phyloP scores from a whole-genome alignment of 2,888 invertebrate species.

The Drosophila cognata region DNA sequence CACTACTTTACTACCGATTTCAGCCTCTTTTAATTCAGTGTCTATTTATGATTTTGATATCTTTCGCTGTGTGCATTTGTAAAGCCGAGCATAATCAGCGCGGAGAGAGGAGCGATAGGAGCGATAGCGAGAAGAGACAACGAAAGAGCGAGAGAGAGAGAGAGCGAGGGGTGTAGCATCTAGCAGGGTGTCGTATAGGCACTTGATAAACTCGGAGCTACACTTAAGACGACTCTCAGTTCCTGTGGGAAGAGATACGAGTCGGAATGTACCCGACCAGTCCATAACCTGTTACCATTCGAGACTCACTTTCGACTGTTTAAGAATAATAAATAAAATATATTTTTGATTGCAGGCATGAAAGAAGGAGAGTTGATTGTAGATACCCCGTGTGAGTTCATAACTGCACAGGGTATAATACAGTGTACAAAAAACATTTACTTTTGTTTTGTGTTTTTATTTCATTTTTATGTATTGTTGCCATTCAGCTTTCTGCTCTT shows the following conservation, averaged over 20 bases:
- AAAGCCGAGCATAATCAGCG: background rate
- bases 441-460: conserved; percentile 31
- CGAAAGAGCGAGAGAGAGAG: background rate
- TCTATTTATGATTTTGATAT: background rate
- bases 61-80: conserved; percentile 3
- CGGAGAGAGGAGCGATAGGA: no score
- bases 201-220: conserved; percentile 13
- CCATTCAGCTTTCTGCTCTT: conserved; percentile 21
- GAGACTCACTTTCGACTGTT: background rate
- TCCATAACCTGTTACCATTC: background rate
- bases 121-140: background rate
- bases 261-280: background rate
- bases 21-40: background rate
- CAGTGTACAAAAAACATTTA: conserved; percentile 11
- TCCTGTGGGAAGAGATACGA: background rate
- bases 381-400: background rate
- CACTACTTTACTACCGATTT: background rate
- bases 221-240: conserved; percentile 1
- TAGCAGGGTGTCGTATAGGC: conserved; percentile 11
- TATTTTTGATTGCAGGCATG: background rate
- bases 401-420: background rate
- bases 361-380: background rate
- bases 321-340: background rate
- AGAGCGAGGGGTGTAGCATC: no score
- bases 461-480: conserved; percentile 21